Evolutionary conservation across 92 coral and sea anemone species (phyloP), one percentile per base, ranked within the genome.

Genomic region (Porites divaricata): DNA sequence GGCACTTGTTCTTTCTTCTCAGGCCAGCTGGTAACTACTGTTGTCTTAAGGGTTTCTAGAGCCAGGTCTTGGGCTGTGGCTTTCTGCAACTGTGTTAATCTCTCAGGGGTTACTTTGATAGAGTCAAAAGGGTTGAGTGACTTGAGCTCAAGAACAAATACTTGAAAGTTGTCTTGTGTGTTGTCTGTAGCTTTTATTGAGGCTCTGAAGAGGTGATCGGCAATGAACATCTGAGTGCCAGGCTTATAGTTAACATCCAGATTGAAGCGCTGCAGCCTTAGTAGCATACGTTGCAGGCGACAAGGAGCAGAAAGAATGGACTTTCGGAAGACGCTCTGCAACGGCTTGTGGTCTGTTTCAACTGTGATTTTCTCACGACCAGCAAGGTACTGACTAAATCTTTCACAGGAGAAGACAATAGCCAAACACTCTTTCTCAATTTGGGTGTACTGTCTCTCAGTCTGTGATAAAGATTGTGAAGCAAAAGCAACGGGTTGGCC

Each of bases 401-500:
- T 83, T 28, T 88, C 67, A 28, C 88, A 82, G n/a, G 75, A 78
- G 76, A 88, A 88, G 76, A 82, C 91, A 63, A 86, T 80, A 20
- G 81, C 81, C 13, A 85, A 16, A 61, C 86, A 74, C 49, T 89
- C 85, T 35, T 41, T 66, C 77, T 52, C 90, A 19, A 85, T 76
- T 14, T 85, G 88, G 1, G 77, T 69, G 45, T 85, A 85, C 48
- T 62, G 70, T 54, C 89, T 65, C 68, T 89, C 89, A 53, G 92
- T 73, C 65, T 56, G 86, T 12, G 88, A 76, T 26, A 77, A 61
- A 21, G 84, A 49, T 12, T 85, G 28, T 56, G 81, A 77, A 21
- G 92, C 92, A 83, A 84, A 89, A 4, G 85, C 87, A 49, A 89
- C 87, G 15, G 93, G 57, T 67, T 76, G 74, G 21, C 93, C 92